Percentiles rank a stretch among this genome's conserved stretches.
phyloP scores from a whole-genome alignment of 2,113 vertebrate species.

The human (Homo sapiens) region DNA sequence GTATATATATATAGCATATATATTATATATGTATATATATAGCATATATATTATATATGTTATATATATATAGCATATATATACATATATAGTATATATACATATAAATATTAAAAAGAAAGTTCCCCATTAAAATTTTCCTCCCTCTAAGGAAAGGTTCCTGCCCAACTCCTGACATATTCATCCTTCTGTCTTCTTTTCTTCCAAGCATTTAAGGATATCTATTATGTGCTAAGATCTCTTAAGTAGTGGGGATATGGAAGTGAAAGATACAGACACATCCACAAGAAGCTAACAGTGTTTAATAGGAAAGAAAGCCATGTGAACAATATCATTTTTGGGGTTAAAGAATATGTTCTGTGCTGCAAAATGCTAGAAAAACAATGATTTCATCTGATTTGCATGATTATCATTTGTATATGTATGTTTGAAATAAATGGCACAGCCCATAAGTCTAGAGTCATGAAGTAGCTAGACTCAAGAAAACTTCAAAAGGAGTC shows the following conservation, averaged over 20 bases:
- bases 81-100: too few species aligned
- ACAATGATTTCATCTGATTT: not conserved
- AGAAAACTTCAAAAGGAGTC: not conserved
- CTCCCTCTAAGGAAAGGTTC: not conserved
- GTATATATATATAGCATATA: too few species aligned
- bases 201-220: not conserved
- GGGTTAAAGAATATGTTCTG: not conserved
- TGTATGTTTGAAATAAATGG: not conserved
- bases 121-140: not conserved
- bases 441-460: not conserved
- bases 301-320: constrained; percentile 10
- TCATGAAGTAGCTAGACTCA: not conserved
- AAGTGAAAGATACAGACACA: not conserved
- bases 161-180: not conserved
- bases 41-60: too few species aligned
- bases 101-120: too few species aligned
- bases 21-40: too few species aligned
- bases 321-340: not conserved
- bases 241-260: not conserved
- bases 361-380: not conserved
- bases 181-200: not conserved
- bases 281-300: not conserved
- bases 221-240: not conserved
- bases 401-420: not conserved
- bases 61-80: too few species aligned